Base-by-base conservation (phyloP, 1,140 invertebrate genomes). In the Argopecten irradians region DNA sequence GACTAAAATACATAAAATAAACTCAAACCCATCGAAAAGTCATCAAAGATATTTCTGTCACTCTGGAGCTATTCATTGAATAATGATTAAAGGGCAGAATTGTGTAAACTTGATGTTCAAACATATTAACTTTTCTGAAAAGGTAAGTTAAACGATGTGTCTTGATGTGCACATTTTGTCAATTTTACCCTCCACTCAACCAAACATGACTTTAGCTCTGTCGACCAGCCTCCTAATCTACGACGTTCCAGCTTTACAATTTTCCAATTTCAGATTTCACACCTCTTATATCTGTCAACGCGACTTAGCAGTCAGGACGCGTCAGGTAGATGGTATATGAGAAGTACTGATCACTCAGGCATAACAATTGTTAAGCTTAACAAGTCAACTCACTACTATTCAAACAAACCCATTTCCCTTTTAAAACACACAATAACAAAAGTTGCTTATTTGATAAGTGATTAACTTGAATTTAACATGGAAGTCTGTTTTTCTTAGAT, bases 231-330 rank as follows among this genome's bases (percentile, higher is more conserved):
- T 71, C 55, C 55, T 71, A 71, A 71, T 71, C 55, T n/a, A 28
- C 55, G 7, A 28, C n/a, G 8, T 71, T 71, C n/a, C 55, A 71
- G 55, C 22, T 71, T 71, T 71, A 71, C 55, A 71, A 71, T 71
- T 71, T 71, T 71, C 55, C 55, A 71, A 71, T 71, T 71, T 71
- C n/a, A 71, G 55, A 71, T 71, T 71, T 71, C 55, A 71, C 55
- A 71, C 55, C 55, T 71, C n/a, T 11, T 71, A 39, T 39, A 71
- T 71, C 55, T 71, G n/a, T 71, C n/a, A 28, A n/a, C 55, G n/a
- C 55, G 55, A 71, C 22, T 46, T 46, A 46, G 43, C 16, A n/a
- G 22, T n/a, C 22, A 11, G 55, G 55, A n/a, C 55, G 55, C n/a
- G 55, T 71, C 55, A 71, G 55, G 9, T 46, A 46, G 43, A 19